Evolutionary conservation across 30 jellyfish, hydroid and myxozoan genomes (phyloP).

Genomic region (Aurelia aurita complex sp. Pacific): DNA sequence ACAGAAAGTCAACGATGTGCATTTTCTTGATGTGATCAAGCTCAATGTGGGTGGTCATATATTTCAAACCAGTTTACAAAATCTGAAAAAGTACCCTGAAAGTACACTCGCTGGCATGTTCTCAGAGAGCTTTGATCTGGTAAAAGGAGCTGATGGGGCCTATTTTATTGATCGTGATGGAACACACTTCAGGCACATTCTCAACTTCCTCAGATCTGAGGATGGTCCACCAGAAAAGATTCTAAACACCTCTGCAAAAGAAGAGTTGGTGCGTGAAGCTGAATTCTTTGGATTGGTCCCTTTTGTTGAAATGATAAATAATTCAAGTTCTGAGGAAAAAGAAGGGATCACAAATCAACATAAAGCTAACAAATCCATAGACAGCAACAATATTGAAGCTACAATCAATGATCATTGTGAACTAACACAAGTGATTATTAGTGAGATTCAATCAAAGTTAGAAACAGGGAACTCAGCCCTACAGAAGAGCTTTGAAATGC

Average conservation of each 20-base stretch:
- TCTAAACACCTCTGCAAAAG: background rate
- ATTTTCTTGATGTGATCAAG: background rate
- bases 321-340: too few relatives aligned
- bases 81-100: conserved; percentile 36
- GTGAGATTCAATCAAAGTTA: too few relatives aligned
- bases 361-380: too few relatives aligned
- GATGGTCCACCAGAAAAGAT: conserved; percentile 33
- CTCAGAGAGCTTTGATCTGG: conserved; percentile 22
- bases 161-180: conserved; percentile 32
- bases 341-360: too few relatives aligned
- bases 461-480: too few relatives aligned
- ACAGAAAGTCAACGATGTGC: too few relatives aligned
- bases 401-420: conserved; percentile 6
- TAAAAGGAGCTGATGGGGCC: conserved; percentile 17
- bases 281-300: conserved; percentile 26
- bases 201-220: conserved; percentile 34
- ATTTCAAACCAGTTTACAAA: conserved; percentile 26
- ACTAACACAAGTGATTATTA: too few relatives aligned
- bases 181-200: conserved; percentile 42
- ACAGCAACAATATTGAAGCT: conserved; percentile 8
- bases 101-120: conserved; percentile 49
- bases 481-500: too few relatives aligned
- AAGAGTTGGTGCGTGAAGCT: conserved; percentile 48
- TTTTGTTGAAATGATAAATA: conserved; percentile 1
- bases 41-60: conserved; percentile 45